A percentile compares a stretch with the other conserved stretches of the same genome.
phyloP scores from a whole-genome alignment of 2,113 vertebrate genomes.

The Pleuronectes platessa region DNA sequence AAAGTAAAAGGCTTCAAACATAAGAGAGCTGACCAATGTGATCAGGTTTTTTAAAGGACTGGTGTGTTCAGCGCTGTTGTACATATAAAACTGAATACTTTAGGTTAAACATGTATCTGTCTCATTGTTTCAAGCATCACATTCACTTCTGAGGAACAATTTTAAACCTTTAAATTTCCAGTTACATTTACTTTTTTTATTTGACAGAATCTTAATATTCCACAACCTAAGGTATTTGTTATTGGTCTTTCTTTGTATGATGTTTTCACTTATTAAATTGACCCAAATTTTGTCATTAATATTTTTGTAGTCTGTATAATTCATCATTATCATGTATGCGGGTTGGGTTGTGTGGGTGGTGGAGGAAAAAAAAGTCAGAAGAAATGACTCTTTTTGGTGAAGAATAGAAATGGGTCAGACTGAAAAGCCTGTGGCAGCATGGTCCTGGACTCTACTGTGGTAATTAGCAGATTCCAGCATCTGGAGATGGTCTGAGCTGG shows the following conservation, averaged over 20 bases:
- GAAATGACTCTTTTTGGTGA: background rate
- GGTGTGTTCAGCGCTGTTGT: slow-evolving; percentile 41
- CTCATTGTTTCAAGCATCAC: slow-evolving; percentile 28
- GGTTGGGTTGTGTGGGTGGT: background rate
- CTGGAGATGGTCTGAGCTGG: slow-evolving; percentile 3
- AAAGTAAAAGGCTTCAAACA: background rate
- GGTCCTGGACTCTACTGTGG: slow-evolving; percentile 13
- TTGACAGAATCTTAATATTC: background rate
- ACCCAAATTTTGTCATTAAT: slow-evolving; percentile 37
- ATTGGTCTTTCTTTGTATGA: slow-evolving; percentile 59
- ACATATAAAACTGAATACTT: slow-evolving; percentile 46
- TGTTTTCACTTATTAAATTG: slow-evolving; percentile 73
- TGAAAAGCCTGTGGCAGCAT: background rate
- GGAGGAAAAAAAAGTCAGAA: background rate
- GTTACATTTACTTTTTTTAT: slow-evolving; percentile 30
- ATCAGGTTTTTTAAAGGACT: slow-evolving; percentile 32
- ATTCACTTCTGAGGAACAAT: slow-evolving; percentile 22
- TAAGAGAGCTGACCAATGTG: background rate
- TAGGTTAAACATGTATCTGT: slow-evolving; percentile 49
- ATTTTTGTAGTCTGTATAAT: background rate
- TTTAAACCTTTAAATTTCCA: slow-evolving; percentile 48
- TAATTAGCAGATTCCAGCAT: slow-evolving; percentile 23
- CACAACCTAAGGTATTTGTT: slow-evolving; percentile 18
- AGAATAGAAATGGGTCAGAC: background rate
- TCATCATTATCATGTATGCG: background rate